Conservation (phyloP, 1,140 invertebrate species). For the Rhynchophorus ferrugineus region DNA sequence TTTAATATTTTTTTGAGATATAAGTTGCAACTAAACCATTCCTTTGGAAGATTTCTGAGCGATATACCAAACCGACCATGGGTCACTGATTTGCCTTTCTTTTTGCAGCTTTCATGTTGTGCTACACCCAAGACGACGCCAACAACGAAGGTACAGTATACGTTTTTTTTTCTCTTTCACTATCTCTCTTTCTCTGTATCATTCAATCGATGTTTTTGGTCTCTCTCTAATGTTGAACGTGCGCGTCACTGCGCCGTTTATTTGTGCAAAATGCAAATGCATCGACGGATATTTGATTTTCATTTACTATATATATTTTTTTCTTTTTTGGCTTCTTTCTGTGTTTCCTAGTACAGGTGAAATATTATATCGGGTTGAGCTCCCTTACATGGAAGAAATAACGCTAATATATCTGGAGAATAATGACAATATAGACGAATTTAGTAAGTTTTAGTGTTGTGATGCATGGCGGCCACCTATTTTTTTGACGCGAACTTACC, state of each 20-base stretch:
- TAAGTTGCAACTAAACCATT: no score
- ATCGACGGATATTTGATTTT: slow-evolving; percentile 10
- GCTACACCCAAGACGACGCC: slow-evolving; percentile 83
- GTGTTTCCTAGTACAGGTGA: slow-evolving; percentile 66
- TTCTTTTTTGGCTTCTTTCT: slow-evolving; percentile 49
- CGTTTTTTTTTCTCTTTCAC: slow-evolving; percentile 18
- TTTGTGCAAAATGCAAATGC: no score
- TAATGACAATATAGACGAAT: slow-evolving; percentile 53
- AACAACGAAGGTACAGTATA: slow-evolving; percentile 74
- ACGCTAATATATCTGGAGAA: slow-evolving; percentile 83
- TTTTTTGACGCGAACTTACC: slow-evolving; percentile 11
- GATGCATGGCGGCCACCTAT: slow-evolving; percentile 42
- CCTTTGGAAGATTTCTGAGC: no score
- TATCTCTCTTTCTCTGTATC: neutral
- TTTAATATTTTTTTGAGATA: no score
- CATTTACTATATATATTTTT: slow-evolving; percentile 41
- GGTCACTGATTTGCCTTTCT: slow-evolving; percentile 37
- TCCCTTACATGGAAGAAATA: slow-evolving; percentile 83
- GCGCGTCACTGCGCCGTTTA: no score
- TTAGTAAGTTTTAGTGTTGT: slow-evolving; percentile 56
- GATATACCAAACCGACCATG: no score
- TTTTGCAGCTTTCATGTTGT: slow-evolving; percentile 85
- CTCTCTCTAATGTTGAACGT: no score
- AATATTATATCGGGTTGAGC: slow-evolving; percentile 83
- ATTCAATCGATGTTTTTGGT: neutral